Conservation (phyloP, 2,113 vertebrate species). For the Atlantisia rogersi region DNA sequence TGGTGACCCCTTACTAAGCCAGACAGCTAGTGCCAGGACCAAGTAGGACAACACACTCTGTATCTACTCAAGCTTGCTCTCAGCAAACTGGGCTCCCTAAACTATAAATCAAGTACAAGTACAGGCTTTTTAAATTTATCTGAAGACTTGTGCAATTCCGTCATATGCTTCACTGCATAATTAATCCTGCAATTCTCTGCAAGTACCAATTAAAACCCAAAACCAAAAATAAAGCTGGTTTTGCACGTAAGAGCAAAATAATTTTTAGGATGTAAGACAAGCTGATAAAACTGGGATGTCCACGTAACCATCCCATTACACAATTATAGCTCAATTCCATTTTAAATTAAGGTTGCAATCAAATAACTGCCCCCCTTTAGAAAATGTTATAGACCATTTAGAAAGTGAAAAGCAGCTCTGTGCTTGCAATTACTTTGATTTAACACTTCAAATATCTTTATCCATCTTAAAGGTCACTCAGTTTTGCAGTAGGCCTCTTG, state of each 20-base stretch:
- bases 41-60: background rate
- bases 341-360: conserved; percentile 14
- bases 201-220: background rate
- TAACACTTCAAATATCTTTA: conserved; percentile 23
- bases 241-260: background rate
- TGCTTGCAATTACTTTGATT: conserved; percentile 26
- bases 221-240: background rate
- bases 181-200: background rate
- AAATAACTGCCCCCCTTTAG: background rate
- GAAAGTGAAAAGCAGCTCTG: background rate
- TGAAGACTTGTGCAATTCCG: too few relatives aligned
- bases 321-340: background rate
- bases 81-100: background rate
- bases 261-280: background rate
- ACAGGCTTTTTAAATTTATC: background rate
- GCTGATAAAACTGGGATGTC: background rate
- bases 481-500: background rate
- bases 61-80: background rate
- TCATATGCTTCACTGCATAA: background rate
- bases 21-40: background rate
- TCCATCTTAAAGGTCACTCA: conserved; percentile 19
- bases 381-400: background rate
- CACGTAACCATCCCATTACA: background rate
- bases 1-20: background rate
- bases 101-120: background rate